Evolutionary conservation across 1,140 invertebrate genomes (phyloP), one percentile per base, ranked within the genome.

Genomic region (Drosophila parvula): DNA sequence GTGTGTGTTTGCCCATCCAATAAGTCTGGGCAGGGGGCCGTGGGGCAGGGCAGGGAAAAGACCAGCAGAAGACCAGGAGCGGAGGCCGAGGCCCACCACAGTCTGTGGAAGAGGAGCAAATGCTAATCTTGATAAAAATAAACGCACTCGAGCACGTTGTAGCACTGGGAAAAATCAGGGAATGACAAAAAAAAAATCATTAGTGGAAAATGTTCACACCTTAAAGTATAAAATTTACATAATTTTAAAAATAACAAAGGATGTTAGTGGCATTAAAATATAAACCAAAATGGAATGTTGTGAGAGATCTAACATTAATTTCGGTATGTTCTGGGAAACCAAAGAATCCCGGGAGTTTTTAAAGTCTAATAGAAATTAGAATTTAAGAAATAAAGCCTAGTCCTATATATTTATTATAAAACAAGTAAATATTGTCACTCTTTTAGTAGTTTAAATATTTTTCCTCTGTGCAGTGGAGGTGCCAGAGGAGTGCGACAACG

Each of bases 71-170:
- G 51, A 22, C 41, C 30, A 40, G 32, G 18, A 18, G 38, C n/a
- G 56, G 57, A 38, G 32, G 18, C 51, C 51, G 18, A 55, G 51
- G 51, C 51, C 55, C 61, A 38, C 62, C 62, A 9, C 28, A 22
- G 41, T 44, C 27, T 36, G 34, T 44, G 41, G 38, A 44, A 47
- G 77, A 41, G 73, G 60, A 81, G 69, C 75, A 79, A 88, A 86
- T 86, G 82, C 83, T 88, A 86, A 86, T 86, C 82, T 82, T 83
- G 83, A 86, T 86, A 86, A 79, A 86, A 88, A 86, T 86, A 86
- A 88, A 86, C 82, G 83, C 83, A 86, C 82, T 86, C 84, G 82
- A 79, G 83, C 82, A 86, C 82, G 83, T 88, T 86, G 71, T 32
- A 40, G 28, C 51, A 64, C 47, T 10, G 12, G 7, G 0, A 40